A percentile compares a stretch with the other conserved stretches of the same genome.
phyloP scores from a whole-genome alignment of 2,888 invertebrate species.

The Tipula confusa region DNA sequence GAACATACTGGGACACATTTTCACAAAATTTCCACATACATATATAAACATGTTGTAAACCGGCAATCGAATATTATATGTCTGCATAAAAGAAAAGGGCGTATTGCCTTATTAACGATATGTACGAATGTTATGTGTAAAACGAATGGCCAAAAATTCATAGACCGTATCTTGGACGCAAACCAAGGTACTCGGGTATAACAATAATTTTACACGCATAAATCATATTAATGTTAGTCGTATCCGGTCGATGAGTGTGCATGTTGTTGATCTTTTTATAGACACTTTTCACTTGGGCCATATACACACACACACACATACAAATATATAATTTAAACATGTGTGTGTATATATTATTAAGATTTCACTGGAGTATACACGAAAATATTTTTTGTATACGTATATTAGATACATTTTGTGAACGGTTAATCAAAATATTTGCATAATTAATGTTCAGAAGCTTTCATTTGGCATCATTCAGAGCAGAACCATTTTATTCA shows the following conservation, averaged over 20 bases:
- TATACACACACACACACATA: not conserved
- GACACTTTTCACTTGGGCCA: not conserved
- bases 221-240: not conserved
- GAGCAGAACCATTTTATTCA: constrained; percentile 25
- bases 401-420: too few species aligned
- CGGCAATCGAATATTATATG: too few species aligned
- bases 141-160: not conserved
- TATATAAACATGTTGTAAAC: too few species aligned
- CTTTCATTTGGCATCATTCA: constrained; percentile 20
- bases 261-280: not conserved
- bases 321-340: too few species aligned
- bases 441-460: constrained; percentile 12
- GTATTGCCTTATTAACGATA: not conserved
- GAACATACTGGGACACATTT: too few species aligned
- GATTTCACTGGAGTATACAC: not conserved
- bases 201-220: not conserved
- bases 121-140: not conserved
- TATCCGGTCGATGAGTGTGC: not conserved
- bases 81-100: not conserved
- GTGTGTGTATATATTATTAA: not conserved
- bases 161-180: not conserved
- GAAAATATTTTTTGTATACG: not conserved
- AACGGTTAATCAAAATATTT: constrained; percentile 4
- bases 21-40: too few species aligned
- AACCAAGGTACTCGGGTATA: not conserved